These are phyloP conservation scores for Aspidiotus rigidus DNA, from an alignment of 2,888 invertebrate species.

Conservation along the genomic window DNA sequence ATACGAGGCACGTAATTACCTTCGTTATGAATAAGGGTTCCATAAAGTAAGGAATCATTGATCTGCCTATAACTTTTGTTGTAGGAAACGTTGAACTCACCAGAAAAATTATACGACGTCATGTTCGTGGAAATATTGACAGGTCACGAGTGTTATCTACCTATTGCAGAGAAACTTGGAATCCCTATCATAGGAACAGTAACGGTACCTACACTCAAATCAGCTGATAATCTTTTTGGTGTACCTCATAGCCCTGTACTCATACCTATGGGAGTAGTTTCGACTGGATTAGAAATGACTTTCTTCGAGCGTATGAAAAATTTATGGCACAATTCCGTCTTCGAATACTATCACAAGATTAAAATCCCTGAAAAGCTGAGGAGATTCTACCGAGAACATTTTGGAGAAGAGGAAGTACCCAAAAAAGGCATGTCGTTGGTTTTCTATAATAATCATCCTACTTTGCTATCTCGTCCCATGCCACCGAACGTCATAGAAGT, in stretches of 20 bases:
- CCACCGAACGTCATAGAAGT: constrained; percentile 10
- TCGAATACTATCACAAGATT: background rate
- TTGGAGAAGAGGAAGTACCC: background rate
- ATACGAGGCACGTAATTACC: no score
- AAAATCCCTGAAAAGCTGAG: background rate
- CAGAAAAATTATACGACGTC: constrained; percentile 1
- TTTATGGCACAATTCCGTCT: background rate
- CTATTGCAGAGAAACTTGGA: background rate
- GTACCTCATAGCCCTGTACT: background rate
- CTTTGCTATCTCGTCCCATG: constrained; percentile 10
- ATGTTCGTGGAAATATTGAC: constrained; percentile 4
- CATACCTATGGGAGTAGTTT: background rate
- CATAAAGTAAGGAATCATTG: no score
- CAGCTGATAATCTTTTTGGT: background rate
- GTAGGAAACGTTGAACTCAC: background rate
- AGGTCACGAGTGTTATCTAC: constrained; percentile 10
- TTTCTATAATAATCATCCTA: constrained; percentile 17
- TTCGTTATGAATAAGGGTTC: no score
- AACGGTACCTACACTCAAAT: background rate
- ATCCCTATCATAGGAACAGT: constrained; percentile 7
- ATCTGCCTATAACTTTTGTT: no score
- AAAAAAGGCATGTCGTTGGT: background rate
- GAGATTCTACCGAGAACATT: constrained; percentile 5
- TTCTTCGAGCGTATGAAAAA: constrained; percentile 8
- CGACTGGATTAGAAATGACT: background rate